phyloP scores from a whole-genome alignment of 2,797 vertebrate species.

The Enteromius trimaculatus region DNA sequence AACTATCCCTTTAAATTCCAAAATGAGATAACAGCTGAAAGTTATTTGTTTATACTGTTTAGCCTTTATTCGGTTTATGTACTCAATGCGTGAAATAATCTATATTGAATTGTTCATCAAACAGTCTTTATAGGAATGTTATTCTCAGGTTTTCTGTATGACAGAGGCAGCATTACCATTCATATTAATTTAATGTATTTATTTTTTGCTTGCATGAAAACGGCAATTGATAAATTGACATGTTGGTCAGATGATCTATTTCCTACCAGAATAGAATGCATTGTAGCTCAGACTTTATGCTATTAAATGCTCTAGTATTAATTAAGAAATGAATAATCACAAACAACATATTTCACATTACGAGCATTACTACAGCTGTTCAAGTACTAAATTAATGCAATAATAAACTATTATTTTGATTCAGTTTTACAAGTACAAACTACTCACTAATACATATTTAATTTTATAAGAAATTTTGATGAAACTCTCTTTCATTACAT shows the following conservation, averaged over 20 bases:
- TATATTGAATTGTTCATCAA: not conserved
- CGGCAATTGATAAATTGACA: not conserved
- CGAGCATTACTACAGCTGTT: not conserved
- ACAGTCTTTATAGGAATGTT: not conserved
- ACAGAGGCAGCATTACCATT: not conserved
- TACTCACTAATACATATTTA: not conserved
- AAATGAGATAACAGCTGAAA: not conserved
- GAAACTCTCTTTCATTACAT: not conserved
- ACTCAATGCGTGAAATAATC: not conserved
- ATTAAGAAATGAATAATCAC: not conserved
- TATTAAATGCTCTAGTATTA: not conserved
- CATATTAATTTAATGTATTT: not conserved
- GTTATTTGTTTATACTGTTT: no score
- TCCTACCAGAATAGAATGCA: not conserved
- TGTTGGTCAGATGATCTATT: not conserved
- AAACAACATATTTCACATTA: not conserved
- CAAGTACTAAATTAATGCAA: not conserved
- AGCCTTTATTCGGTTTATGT: not conserved
- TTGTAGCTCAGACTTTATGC: not conserved
- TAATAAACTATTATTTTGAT: not conserved
- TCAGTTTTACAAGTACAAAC: not conserved
- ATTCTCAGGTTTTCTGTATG: not conserved
- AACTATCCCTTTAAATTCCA: not conserved
- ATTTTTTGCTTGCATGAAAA: not conserved
- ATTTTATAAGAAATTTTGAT: not conserved